phyloP scores from a whole-genome alignment of 2,888 invertebrate genomes.

The Machimus atricapillus region DNA sequence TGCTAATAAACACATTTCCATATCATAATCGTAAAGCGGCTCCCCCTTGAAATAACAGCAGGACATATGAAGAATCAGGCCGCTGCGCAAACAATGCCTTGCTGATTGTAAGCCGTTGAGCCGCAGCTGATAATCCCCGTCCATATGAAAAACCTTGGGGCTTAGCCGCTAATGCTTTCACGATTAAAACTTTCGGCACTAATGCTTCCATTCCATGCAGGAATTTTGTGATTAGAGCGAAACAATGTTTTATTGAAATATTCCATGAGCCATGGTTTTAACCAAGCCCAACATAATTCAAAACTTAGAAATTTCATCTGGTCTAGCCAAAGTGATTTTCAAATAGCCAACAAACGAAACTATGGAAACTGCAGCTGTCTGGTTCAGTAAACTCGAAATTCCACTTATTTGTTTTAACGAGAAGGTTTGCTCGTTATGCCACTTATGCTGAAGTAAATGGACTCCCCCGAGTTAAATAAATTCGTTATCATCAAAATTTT shows the following conservation, averaged over 20 bases:
- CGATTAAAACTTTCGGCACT: neutral
- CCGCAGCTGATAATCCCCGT: neutral
- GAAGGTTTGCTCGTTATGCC: neutral
- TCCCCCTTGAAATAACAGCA: neutral
- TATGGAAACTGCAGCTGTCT: neutral
- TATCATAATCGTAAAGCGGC: neutral
- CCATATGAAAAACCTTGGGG: neutral
- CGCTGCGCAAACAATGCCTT: neutral
- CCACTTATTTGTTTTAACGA: neutral
- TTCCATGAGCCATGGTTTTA: neutral
- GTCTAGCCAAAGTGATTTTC: neutral
- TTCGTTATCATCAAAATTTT: neutral
- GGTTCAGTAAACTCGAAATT: neutral
- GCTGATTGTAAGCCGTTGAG: neutral
- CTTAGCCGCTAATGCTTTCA: neutral
- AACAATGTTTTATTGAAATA: neutral
- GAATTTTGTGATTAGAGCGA: neutral
- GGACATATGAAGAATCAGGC: neutral
- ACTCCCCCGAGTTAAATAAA: neutral
- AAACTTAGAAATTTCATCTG: neutral
- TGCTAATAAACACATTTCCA: conserved; percentile 6
- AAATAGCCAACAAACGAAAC: neutral
- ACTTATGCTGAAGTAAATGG: neutral
- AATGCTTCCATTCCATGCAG: neutral
- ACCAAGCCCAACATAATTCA: neutral